Evolutionary conservation across 1,140 invertebrate species (phyloP), one percentile per base, ranked within the genome.

Genomic region (Macrobrachium nipponense): DNA sequence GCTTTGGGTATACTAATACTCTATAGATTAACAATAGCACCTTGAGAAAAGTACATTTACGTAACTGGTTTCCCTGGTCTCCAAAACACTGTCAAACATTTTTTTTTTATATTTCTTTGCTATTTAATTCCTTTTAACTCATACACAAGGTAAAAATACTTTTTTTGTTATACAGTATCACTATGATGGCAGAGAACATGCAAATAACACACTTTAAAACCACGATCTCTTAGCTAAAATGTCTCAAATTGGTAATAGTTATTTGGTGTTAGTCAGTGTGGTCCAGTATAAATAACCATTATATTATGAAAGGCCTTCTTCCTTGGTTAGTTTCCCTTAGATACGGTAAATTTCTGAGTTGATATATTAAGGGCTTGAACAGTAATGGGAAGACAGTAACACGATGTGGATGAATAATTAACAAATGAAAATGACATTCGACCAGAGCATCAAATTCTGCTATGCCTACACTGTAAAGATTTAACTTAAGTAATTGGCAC

Each of bases 351-450:
- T 83, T 83, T 83, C 60, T 62, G 72, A 83, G 51, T 60, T 75
- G 14, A 60, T 59, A 83, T 83, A 72, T 73, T 60, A 23, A 83
- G 75, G 82, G 82, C 82, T 83, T 76, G 73, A 51, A 51, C 51
- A 75, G 64, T 64, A 64, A 64, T 76, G 75, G 82, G 82, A 83
- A 83, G 82, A 83, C 82, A 75, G 59, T 51, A 73, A 72, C 51
- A 77, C 82, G 64, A 62, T 18, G 44, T 75, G 58, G 27, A 76
- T 73, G 20, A 43, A 62, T 80, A 60, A 51, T 64, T n/a, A 61
- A 58, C 61, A 82, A 62, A 82, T 82, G 72, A 70, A 27, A 58
- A 82, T 82, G 70, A 59, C 58, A 23, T 23, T 61, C 70, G 72
- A 82, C 70, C 70, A 82, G 27, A 82, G 72, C 7, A 68, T 62